Conservation (phyloP, 2,888 invertebrate species). For the Mythimna ferrago region DNA sequence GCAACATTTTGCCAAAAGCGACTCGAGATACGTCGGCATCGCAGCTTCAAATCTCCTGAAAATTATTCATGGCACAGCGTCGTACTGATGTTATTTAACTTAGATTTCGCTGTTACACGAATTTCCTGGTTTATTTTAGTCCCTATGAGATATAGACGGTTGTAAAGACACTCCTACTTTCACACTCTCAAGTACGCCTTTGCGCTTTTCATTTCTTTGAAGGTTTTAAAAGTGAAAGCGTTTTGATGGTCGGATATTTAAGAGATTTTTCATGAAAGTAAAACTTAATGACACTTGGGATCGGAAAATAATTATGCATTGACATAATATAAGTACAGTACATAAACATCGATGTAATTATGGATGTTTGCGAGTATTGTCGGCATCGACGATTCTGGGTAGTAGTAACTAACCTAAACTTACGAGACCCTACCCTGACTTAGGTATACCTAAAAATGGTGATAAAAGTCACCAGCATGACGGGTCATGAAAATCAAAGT, state of each 20-base stretch:
- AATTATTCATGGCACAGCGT: conserved; percentile 61
- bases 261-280: conserved; percentile 11
- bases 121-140: conserved; percentile 57
- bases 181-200: conserved; percentile 28
- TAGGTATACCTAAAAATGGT: too few relatives aligned
- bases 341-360: background rate
- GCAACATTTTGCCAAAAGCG: conserved; percentile 58
- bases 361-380: too few relatives aligned
- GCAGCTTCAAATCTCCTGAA: conserved; percentile 58
- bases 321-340: too few relatives aligned
- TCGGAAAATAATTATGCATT: conserved; percentile 4
- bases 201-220: conserved; percentile 37
- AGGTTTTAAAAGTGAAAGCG: conserved; percentile 10
- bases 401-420: too few relatives aligned
- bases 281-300: conserved; percentile 8
- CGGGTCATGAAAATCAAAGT: background rate
- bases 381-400: too few relatives aligned
- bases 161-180: conserved; percentile 48
- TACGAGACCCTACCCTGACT: too few relatives aligned
- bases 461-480: background rate
- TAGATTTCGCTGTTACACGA: conserved; percentile 54
- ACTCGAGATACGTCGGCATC: conserved; percentile 59
- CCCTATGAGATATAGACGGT: conserved; percentile 38
- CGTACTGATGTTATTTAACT: conserved; percentile 62
- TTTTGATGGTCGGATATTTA: conserved; percentile 1